Evolutionary conservation across 1,140 invertebrate species (phyloP).

Genomic region (Drosophila pectinifera): DNA sequence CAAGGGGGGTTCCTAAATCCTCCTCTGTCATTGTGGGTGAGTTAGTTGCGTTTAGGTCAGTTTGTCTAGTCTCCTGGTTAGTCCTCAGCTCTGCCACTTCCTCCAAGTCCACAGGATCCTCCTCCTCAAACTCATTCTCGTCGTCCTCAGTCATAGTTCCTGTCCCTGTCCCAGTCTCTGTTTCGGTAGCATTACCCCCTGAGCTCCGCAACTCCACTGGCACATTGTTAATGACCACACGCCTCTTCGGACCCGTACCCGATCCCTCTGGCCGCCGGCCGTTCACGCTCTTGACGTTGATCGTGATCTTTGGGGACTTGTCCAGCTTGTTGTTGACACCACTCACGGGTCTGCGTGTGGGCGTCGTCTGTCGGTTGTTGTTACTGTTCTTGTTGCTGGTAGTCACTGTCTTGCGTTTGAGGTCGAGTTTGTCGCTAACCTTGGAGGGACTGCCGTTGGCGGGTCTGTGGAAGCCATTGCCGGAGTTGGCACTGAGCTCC

Average conservation of each 20-base stretch:
- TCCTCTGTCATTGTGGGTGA: background rate
- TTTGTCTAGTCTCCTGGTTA: background rate
- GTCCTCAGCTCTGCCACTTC: constrained; percentile 18
- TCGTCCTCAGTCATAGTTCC: constrained; percentile 10
- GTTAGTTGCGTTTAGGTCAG: constrained; percentile 4
- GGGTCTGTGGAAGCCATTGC: constrained; percentile 58
- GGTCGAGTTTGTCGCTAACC: constrained; percentile 80
- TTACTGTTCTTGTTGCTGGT: constrained; percentile 54
- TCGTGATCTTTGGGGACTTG: constrained; percentile 60
- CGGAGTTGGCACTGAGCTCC: constrained; percentile 59
- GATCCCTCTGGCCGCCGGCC: constrained; percentile 35
- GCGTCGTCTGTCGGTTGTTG: constrained; percentile 46
- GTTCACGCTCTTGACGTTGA: constrained; percentile 61
- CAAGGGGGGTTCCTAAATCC: background rate
- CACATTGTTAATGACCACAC: constrained; percentile 78
- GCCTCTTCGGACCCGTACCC: constrained; percentile 43
- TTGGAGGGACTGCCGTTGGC: constrained; percentile 37
- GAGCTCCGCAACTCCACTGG: constrained; percentile 69
- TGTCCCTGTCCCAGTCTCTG: constrained; percentile 1
- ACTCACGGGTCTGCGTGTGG: constrained; percentile 46
- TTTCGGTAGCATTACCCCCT: constrained; percentile 33
- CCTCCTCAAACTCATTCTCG: constrained; percentile 8
- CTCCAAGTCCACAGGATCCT: constrained; percentile 13
- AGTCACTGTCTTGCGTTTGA: constrained; percentile 65
- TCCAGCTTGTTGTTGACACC: constrained; percentile 78